A percentile compares a stretch with the other conserved stretches of the same genome.
Conservation (phyloP, 2,797 vertebrate species). For the Morus bassanus region DNA sequence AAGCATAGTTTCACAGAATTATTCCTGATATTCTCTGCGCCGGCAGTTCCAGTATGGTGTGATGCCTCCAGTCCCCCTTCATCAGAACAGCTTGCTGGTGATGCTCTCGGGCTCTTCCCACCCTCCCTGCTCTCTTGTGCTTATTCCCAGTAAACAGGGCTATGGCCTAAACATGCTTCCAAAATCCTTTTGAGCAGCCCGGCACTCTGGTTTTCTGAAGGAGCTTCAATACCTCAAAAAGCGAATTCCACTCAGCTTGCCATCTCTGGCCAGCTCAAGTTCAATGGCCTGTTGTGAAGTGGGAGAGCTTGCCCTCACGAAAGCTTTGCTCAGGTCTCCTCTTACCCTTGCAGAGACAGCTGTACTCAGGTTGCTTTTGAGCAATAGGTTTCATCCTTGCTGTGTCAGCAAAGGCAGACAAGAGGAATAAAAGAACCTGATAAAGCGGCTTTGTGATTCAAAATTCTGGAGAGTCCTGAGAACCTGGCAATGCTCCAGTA, state of each 20-base stretch:
- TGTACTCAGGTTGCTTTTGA: not conserved
- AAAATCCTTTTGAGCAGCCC: not conserved
- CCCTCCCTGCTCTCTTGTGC: not conserved
- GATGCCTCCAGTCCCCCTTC: not conserved
- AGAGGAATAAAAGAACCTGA: conserved; percentile 4
- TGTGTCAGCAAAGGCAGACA: not conserved
- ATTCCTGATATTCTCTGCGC: not conserved
- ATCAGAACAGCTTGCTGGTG: not conserved
- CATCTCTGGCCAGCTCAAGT: not conserved
- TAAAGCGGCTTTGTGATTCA: conserved; percentile 25
- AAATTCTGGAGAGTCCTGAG: conserved; percentile 33
- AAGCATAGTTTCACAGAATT: not conserved
- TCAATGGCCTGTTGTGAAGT: not conserved
- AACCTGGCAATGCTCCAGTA: not conserved
- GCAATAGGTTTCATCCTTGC: not conserved
- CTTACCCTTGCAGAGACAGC: not conserved
- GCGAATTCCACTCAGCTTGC: not conserved
- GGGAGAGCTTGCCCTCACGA: not conserved
- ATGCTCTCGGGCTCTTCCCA: not conserved
- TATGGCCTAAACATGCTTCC: not conserved
- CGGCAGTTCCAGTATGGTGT: not conserved
- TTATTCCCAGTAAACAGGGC: not conserved
- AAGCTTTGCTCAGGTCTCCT: not conserved
- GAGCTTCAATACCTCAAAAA: not conserved
- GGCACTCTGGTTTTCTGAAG: not conserved